Base-by-base conservation (phyloP, 2,888 invertebrate species). In the Helobdella robusta region DNA sequence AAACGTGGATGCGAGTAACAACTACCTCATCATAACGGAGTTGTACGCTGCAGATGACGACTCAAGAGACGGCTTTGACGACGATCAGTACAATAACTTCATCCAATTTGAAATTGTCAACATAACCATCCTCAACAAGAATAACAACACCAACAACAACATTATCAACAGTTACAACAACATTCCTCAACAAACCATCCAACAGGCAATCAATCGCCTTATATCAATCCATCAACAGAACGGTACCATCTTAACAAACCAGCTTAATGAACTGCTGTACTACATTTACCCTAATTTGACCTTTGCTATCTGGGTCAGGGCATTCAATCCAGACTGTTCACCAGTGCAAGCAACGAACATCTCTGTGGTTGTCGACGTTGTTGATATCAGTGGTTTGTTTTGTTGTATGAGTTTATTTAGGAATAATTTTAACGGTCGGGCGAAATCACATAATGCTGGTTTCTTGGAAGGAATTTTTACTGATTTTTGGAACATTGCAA, bases 1-100 rank as follows among this genome's bases (percentile, higher is more conserved):
- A 30, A n/a, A 30, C 25, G 32, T 30, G 8, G 2, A 8, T 20
- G 11, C 44, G n/a, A n/a, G 44, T 15, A 30, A 30, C 20, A 56
- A 25, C n/a, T n/a, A 32, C 25, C 28, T 56, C 6, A 18, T 56
- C n/a, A 30, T 56, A 3, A 56, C n/a, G n/a, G n/a, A 28, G 32
- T 30, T 56, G 23, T n/a, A 56, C n/a, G 56, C 56, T 4, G 28
- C 32, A 8, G 56, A 56, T 28, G 32, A 56, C 32, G 56, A 56
- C 56, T 48, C 48, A 23, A 11, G 20, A 48, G 15, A 8, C n/a
- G n/a, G n/a, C 48, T 48, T 23, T 18, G 30, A 32, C 4, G 28
- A 28, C 4, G 32, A 20, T 30, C 28, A 56, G 28, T 56, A 56
- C 32, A 56, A 56, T 30, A 32, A n/a, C 25, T 30, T 56, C 32